Evolutionary conservation across 2,888 invertebrate species (phyloP).

Genomic region (Lepetodrilus schrolli): DNA sequence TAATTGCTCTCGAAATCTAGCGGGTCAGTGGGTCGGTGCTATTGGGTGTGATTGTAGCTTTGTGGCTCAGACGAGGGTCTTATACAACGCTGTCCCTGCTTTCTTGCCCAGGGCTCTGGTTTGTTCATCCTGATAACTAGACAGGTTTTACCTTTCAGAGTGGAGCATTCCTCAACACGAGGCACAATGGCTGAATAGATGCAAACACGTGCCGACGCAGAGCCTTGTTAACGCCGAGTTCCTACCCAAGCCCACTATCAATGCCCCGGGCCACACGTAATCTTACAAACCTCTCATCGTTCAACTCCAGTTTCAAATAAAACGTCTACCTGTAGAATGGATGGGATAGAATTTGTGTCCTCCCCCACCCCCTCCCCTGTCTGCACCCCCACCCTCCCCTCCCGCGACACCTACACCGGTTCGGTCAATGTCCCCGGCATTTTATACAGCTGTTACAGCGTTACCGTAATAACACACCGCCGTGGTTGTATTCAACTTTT

Average conservation of each 20-base stretch:
- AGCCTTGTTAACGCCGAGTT: background rate
- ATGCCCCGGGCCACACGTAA: background rate
- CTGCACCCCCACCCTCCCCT: background rate
- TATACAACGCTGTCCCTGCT: background rate
- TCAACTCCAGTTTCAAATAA: background rate
- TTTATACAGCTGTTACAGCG: background rate
- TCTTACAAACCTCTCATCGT: background rate
- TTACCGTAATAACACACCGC: conserved; percentile 4
- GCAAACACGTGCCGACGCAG: background rate
- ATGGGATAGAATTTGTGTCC: background rate
- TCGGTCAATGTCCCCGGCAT: background rate
- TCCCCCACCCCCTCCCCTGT: background rate
- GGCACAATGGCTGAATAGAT: background rate
- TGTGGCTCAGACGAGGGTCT: background rate
- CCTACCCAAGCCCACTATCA: background rate
- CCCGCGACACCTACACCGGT: background rate
- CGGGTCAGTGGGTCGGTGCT: background rate
- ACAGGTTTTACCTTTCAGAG: conserved; percentile 7
- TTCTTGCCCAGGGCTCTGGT: background rate
- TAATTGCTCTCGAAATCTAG: too few relatives aligned
- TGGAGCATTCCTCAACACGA: background rate
- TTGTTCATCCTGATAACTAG: background rate
- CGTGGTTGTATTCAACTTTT: background rate
- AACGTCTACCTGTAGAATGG: background rate
- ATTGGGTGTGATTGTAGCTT: background rate